Conservation (phyloP, 2,113 vertebrate genomes). For the Gambusia affinis region DNA sequence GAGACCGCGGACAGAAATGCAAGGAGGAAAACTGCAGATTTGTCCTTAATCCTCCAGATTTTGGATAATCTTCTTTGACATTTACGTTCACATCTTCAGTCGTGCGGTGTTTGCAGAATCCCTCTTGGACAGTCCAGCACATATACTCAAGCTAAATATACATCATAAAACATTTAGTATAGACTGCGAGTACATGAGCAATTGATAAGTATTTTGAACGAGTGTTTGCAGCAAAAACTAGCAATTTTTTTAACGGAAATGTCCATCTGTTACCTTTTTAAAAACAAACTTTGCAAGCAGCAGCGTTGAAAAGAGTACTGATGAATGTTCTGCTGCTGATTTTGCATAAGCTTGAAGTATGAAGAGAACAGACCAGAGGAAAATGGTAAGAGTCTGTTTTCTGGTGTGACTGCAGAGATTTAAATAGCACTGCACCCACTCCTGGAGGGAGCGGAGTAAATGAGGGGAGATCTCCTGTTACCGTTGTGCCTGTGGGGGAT, state of each 20-base stretch:
- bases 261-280: not conserved
- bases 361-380: not conserved
- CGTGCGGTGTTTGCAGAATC: constrained; percentile 14
- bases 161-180: not conserved
- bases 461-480: constrained; percentile 50
- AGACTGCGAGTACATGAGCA: not conserved
- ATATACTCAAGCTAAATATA: constrained; percentile 5
- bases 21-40: constrained; percentile 6
- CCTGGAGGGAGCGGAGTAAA: constrained; percentile 58
- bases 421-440: constrained; percentile 50
- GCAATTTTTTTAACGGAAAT: not conserved
- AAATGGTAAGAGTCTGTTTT: constrained; percentile 25
- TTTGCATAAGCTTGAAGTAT: constrained; percentile 9
- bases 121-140: not conserved
- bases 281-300: not conserved
- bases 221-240: not conserved
- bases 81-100: constrained; percentile 36
- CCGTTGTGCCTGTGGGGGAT: constrained; percentile 44
- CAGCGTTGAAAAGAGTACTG: not conserved
- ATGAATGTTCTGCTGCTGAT: not conserved
- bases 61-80: constrained; percentile 35
- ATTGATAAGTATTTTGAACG: not conserved
- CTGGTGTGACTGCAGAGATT: constrained; percentile 30
- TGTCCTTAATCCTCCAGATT: constrained; percentile 28
- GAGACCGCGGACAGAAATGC: constrained; percentile 27